These are phyloP conservation scores for Capitulum mitella DNA, from an alignment of 2,888 invertebrate genomes.

Conservation along the genomic window DNA sequence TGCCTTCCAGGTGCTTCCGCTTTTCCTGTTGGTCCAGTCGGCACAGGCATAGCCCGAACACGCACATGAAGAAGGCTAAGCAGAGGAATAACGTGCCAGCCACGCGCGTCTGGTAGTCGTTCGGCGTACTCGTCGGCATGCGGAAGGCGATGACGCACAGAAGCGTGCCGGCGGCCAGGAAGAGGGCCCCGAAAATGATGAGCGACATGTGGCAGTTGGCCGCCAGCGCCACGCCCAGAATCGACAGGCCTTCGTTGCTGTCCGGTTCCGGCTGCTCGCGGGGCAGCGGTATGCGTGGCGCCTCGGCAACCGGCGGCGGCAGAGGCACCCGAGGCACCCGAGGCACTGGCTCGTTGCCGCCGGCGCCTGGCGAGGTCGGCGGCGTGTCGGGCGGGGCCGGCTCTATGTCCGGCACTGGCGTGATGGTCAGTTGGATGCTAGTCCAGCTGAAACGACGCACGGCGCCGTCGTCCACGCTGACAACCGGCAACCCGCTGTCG, in stretches of 20 bases:
- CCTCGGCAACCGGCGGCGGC: not conserved
- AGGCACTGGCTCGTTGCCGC: not conserved
- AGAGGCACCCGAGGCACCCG: not conserved
- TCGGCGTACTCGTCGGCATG: constrained; percentile 47
- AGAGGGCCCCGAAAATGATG: constrained; percentile 67
- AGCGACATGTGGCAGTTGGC: constrained; percentile 69
- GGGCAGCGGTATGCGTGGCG: not conserved
- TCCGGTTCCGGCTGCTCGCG: too few species aligned
- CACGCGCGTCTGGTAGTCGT: not conserved
- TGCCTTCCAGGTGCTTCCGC: not conserved
- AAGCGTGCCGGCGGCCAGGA: constrained; percentile 65
- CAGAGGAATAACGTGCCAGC: not conserved
- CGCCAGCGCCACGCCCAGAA: constrained; percentile 66
- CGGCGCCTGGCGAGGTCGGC: not conserved
- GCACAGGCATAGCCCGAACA: not conserved
- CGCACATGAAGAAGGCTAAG: not conserved
- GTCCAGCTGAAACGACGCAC: constrained; percentile 4
- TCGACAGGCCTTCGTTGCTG: constrained; percentile 48
- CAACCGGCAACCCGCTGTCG: not conserved
- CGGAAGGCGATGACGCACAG: constrained; percentile 65
- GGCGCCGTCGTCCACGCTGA: not conserved
- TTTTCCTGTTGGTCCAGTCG: not conserved
- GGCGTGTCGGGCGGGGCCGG: not conserved
- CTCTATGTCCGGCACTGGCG: not conserved
- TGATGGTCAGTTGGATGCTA: not conserved